These are phyloP conservation scores for Aphrophora alni DNA, from an alignment of 2,888 invertebrate genomes.

Conservation along the genomic window DNA sequence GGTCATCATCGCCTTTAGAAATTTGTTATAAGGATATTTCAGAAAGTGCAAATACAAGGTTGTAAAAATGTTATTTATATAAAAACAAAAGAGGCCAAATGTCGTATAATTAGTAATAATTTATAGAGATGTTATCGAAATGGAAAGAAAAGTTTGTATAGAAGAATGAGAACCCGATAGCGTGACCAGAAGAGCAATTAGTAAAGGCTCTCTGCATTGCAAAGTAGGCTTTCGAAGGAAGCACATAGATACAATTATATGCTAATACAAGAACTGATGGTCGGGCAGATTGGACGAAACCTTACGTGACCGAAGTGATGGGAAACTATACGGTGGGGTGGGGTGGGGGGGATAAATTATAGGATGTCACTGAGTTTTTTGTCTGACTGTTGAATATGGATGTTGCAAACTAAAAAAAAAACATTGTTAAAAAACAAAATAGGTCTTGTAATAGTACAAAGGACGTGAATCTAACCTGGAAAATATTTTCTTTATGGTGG, in stretches of 20 bases:
- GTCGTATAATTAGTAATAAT: not conserved
- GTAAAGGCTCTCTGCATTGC: not conserved
- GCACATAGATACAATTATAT: not conserved
- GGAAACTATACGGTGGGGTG: not conserved
- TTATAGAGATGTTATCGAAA: not conserved
- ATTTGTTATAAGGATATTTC: too few relatives aligned
- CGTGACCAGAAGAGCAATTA: not conserved
- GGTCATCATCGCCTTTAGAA: too few relatives aligned
- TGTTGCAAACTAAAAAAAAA: too few relatives aligned
- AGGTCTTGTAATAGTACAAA: too few relatives aligned
- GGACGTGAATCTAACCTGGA: too few relatives aligned
- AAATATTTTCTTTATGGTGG: too few relatives aligned
- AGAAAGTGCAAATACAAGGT: too few relatives aligned
- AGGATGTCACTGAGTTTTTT: not conserved
- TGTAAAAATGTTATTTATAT: not conserved
- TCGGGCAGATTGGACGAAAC: not conserved
- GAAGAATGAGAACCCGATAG: constrained; percentile 2
- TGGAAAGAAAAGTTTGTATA: not conserved
- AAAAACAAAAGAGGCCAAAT: not conserved
- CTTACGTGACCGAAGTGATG: not conserved
- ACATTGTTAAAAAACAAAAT: too few relatives aligned
- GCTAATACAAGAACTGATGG: not conserved
- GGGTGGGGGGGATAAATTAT: too few relatives aligned
- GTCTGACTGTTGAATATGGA: too few relatives aligned
- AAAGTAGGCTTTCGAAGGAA: not conserved